Percentiles rank a stretch among this genome's conserved stretches.
Conservation (phyloP, 2,888 invertebrate species). For the Coenonympha arcania region DNA sequence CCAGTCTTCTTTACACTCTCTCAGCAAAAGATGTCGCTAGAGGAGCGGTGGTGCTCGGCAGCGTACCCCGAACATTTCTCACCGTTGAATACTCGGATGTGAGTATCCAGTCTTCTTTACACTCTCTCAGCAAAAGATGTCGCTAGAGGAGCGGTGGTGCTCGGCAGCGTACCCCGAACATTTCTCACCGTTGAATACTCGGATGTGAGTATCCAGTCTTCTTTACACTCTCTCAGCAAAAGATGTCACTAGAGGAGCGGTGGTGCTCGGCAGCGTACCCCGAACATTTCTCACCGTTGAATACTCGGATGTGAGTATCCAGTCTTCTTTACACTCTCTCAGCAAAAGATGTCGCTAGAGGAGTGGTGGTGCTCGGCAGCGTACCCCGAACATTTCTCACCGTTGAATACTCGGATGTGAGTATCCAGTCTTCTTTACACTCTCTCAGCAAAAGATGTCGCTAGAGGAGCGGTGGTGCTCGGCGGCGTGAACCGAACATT, state of each 20-base stretch:
- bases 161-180: constrained; percentile 65
- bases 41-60: constrained; percentile 65
- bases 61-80: constrained; percentile 8
- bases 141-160: constrained; percentile 78
- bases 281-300: constrained; percentile 85
- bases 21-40: too few species aligned
- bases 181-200: constrained; percentile 62
- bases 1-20: too few species aligned
- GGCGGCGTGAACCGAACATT: constrained; percentile 81
- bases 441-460: constrained; percentile 78
- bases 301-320: constrained; percentile 85
- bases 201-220: neutral
- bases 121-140: constrained; percentile 78
- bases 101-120: neutral
- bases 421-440: neutral
- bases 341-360: too few species aligned
- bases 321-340: too few species aligned
- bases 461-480: constrained; percentile 77
- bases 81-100: constrained; percentile 62
- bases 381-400: constrained; percentile 36
- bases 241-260: constrained; percentile 79
- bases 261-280: constrained; percentile 79
- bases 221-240: constrained; percentile 72
- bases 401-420: constrained; percentile 51
- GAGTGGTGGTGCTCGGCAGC: constrained; percentile 61